phyloP scores from a whole-genome alignment of 2,113 vertebrate genomes.

The Dicaeum eximium region DNA sequence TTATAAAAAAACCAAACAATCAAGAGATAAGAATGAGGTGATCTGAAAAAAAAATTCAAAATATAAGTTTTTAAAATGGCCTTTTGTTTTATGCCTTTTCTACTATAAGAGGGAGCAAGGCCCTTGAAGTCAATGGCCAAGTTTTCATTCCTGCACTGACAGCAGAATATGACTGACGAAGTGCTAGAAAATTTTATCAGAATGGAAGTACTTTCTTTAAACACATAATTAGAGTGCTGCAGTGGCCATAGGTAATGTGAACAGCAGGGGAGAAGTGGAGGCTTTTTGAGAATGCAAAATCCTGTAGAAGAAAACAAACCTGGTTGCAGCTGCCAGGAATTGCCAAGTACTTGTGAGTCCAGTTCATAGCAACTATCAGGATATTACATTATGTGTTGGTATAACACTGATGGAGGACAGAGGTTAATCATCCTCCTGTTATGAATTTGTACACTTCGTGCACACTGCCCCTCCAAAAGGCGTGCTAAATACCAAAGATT shows the following conservation, averaged over 20 bases:
- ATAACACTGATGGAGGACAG: background rate
- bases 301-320: background rate
- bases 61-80: fast-evolving
- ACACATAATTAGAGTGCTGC: background rate
- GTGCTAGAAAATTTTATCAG: background rate
- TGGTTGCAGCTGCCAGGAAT: background rate
- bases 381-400: background rate
- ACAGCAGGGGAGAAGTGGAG: background rate
- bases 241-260: background rate
- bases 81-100: background rate
- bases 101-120: background rate
- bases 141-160: background rate
- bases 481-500: background rate
- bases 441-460: background rate
- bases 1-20: background rate
- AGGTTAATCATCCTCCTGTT: background rate
- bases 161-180: background rate
- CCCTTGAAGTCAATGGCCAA: background rate
- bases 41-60: background rate
- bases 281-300: background rate
- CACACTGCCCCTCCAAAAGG: background rate
- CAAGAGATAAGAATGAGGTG: fast-evolving
- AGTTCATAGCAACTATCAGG: background rate
- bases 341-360: background rate
- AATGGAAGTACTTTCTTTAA: background rate